Percentiles rank a stretch among this genome's conserved stretches.
Evolutionary conservation across 1,140 invertebrate species (phyloP).

Genomic region (Hylaeus volcanicus): DNA sequence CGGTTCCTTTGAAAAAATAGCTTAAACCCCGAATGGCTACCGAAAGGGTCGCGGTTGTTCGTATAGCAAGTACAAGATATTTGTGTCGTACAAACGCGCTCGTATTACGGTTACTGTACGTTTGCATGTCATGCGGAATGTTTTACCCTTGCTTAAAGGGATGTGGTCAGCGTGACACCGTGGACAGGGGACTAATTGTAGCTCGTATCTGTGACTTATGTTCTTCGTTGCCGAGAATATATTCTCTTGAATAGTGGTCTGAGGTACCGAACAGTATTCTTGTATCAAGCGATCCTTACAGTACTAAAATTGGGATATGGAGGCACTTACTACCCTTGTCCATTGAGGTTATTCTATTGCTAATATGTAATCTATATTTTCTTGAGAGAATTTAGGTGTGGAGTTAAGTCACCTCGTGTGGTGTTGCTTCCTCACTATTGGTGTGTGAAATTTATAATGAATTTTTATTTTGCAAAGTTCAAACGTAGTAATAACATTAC

Average conservation of each 20-base stretch:
- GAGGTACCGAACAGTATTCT: not conserved
- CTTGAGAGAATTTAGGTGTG: too few species aligned
- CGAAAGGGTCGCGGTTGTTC: slow-evolving; percentile 12
- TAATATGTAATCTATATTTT: too few species aligned
- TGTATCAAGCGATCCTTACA: too few species aligned
- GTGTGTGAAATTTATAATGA: too few species aligned
- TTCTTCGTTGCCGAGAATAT: not conserved
- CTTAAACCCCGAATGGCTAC: slow-evolving; percentile 10
- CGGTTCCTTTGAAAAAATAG: slow-evolving; percentile 43
- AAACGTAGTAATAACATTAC: too few species aligned
- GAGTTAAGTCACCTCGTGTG: too few species aligned
- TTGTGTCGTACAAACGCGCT: slow-evolving; percentile 17
- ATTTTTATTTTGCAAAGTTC: too few species aligned
- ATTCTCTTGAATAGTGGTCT: not conserved
- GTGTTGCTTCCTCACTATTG: too few species aligned
- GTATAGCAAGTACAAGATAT: slow-evolving; percentile 25
- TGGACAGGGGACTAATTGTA: not conserved
- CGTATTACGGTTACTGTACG: slow-evolving; percentile 28
- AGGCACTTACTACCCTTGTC: too few species aligned
- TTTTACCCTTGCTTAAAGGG: not conserved
- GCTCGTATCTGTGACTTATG: not conserved
- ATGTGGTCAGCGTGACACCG: not conserved
- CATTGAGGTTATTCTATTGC: too few species aligned
- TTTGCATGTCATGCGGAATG: not conserved
- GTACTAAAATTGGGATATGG: too few species aligned